These are phyloP conservation scores for Ferrisia virgata DNA, from an alignment of 2,888 invertebrate species.

Conservation along the genomic window DNA sequence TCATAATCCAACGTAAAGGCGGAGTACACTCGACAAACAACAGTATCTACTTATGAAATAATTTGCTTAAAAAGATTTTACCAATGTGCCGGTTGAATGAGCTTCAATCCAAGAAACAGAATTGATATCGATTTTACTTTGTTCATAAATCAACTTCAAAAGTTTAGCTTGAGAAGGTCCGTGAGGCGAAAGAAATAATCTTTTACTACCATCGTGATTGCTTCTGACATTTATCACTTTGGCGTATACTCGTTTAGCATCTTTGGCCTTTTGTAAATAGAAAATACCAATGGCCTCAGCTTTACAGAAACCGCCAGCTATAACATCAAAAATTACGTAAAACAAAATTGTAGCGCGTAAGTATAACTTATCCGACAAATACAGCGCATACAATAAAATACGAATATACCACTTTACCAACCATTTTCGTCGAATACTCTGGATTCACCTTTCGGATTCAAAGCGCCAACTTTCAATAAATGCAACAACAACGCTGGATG, in stretches of 20 bases:
- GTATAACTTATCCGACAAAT: too few relatives aligned
- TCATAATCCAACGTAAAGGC: neutral
- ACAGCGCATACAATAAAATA: neutral
- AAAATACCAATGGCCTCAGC: constrained; percentile 47
- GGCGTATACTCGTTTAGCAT: constrained; percentile 47
- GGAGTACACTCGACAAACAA: neutral
- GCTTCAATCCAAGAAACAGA: constrained; percentile 47
- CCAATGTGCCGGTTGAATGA: constrained; percentile 47
- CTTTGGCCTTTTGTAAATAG: constrained; percentile 43
- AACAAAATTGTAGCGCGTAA: too few relatives aligned
- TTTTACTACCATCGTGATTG: constrained; percentile 47
- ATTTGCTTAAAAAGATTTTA: neutral
- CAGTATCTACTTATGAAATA: neutral
- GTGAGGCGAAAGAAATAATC: constrained; percentile 24
- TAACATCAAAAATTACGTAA: neutral
- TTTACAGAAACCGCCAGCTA: constrained; percentile 48
- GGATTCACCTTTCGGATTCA: constrained; percentile 36
- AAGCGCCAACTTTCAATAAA: constrained; percentile 35
- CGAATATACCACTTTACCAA: neutral
- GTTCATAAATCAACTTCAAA: constrained; percentile 40
- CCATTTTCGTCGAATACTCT: constrained; percentile 39
- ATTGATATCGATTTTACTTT: constrained; percentile 33
- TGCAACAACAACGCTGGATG: constrained; percentile 33
- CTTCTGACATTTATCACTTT: constrained; percentile 42
- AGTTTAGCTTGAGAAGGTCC: constrained; percentile 47